phyloP scores from a whole-genome alignment of 2,888 invertebrate species.

The Neoitamus cyanurus region DNA sequence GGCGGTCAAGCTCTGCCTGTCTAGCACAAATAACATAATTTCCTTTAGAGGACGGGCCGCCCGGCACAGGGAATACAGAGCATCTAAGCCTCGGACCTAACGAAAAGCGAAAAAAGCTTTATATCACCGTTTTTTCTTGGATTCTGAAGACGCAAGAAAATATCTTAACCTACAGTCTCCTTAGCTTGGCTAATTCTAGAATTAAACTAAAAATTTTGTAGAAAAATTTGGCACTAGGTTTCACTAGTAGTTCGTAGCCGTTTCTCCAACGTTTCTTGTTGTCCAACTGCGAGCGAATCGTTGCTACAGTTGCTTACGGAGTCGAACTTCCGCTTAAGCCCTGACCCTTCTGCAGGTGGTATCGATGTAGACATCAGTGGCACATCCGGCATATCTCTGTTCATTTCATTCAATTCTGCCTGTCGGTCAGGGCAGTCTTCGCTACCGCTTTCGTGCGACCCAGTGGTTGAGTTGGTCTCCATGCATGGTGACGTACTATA shows the following conservation, averaged over 20 bases:
- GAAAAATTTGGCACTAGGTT: slow-evolving; percentile 53
- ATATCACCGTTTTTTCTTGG: slow-evolving; percentile 43
- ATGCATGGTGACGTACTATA: slow-evolving; percentile 64
- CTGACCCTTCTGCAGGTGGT: slow-evolving; percentile 9
- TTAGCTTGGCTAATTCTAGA: slow-evolving; percentile 33
- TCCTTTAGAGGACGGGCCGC: background rate
- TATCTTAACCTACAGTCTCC: slow-evolving; percentile 34
- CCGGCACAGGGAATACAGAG: slow-evolving; percentile 2
- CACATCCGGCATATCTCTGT: background rate
- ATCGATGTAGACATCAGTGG: background rate
- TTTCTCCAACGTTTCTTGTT: slow-evolving; percentile 42
- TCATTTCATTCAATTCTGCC: background rate
- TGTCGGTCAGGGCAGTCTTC: slow-evolving; percentile 48
- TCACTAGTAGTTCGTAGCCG: slow-evolving; percentile 51
- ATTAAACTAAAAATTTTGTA: slow-evolving; percentile 40
- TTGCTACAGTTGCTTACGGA: slow-evolving; percentile 48
- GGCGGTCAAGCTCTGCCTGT: background rate
- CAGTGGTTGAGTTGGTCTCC: slow-evolving; percentile 48
- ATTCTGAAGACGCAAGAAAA: slow-evolving; percentile 28
- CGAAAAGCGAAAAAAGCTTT: slow-evolving; percentile 32
- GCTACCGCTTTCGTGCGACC: slow-evolving; percentile 50
- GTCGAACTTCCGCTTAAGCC: slow-evolving; percentile 52
- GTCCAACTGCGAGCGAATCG: slow-evolving; percentile 41
- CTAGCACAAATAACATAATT: background rate
- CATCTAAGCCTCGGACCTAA: slow-evolving; percentile 28